These are phyloP conservation scores for Pseudotriccus pelzelni DNA, from an alignment of 2,797 vertebrate species.

Conservation along the genomic window DNA sequence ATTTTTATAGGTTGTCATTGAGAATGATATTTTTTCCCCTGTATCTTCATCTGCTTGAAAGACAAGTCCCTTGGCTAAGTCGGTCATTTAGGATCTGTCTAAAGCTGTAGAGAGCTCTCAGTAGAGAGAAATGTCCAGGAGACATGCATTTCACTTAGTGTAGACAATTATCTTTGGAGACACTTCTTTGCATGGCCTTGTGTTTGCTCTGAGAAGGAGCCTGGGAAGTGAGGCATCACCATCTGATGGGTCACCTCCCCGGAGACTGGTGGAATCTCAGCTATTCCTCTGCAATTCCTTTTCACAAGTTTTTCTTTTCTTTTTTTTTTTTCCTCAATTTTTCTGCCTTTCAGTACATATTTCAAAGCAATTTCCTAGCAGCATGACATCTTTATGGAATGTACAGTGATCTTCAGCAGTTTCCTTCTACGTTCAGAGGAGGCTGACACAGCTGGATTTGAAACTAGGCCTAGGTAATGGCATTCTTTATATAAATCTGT, in stretches of 20 bases:
- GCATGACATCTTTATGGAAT: background rate
- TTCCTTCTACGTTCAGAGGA: background rate
- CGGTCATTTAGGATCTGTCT: background rate
- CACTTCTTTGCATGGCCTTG: background rate
- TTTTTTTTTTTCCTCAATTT: background rate
- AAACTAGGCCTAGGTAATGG: background rate
- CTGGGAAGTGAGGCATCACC: rapidly evolving
- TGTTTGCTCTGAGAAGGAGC: background rate
- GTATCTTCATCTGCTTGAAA: background rate
- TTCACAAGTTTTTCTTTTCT: background rate
- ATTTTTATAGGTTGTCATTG: background rate
- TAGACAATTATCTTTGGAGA: background rate
- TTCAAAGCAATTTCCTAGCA: constrained; percentile 29
- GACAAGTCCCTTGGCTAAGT: background rate
- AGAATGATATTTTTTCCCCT: background rate
- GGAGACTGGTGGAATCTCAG: background rate
- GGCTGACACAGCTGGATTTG: background rate
- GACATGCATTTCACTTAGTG: background rate
- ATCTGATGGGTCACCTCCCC: background rate
- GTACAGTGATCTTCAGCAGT: background rate
- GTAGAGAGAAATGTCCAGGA: background rate
- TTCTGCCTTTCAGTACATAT: background rate
- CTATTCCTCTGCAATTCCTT: background rate
- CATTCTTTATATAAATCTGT: background rate
- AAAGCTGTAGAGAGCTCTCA: background rate